Evolutionary conservation across 2,888 invertebrate genomes (phyloP).

Genomic region (Buathra laborator): DNA sequence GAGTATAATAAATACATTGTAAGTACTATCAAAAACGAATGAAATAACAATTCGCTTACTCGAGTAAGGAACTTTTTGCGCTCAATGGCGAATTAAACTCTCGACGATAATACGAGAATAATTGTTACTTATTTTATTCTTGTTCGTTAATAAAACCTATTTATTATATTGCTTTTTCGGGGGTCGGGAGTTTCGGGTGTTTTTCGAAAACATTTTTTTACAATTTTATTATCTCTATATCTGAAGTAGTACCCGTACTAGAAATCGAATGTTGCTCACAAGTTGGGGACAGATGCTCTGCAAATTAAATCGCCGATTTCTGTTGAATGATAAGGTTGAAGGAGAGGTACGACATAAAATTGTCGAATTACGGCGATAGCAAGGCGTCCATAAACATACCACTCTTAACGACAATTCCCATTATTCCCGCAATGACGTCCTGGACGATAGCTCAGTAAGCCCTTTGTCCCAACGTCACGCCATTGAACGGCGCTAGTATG

Average conservation of each 20-base stretch:
- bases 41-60: too few relatives aligned
- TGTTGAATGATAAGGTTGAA: not conserved
- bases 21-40: too few relatives aligned
- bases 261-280: conserved; percentile 10
- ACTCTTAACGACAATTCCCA: conserved; percentile 51
- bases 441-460: conserved; percentile 15
- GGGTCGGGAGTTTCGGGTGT: too few relatives aligned
- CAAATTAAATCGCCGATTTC: conserved; percentile 40
- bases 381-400: conserved; percentile 13
- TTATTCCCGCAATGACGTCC: conserved; percentile 54
- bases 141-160: too few relatives aligned
- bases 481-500: conserved; percentile 5
- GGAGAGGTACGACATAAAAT: conserved; percentile 35
- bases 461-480: conserved; percentile 37
- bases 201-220: not conserved
- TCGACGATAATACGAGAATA: too few relatives aligned
- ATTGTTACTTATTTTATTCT: too few relatives aligned
- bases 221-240: not conserved
- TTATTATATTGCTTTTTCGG: too few relatives aligned
- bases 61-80: too few relatives aligned
- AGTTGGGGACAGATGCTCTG: conserved; percentile 34
- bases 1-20: too few relatives aligned
- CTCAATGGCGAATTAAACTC: too few relatives aligned
- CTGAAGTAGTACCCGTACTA: not conserved
- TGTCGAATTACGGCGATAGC: conserved; percentile 31